Evolutionary conservation across 2,797 vertebrate species (phyloP).

Genomic region (Anguilla anguilla): DNA sequence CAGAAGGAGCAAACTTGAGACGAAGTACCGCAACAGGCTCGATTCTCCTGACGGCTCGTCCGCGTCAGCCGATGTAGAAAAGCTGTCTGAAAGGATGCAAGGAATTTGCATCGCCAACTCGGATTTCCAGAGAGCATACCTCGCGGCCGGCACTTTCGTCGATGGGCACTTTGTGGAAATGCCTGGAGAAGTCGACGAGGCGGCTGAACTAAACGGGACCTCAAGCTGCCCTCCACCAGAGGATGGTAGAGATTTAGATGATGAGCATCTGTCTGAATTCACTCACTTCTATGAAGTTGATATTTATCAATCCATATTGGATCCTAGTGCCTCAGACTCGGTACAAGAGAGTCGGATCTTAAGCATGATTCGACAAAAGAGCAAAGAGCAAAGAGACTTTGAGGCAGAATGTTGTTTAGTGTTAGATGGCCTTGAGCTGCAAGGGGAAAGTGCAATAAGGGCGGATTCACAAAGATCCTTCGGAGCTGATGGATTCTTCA

Average conservation of each 20-base stretch:
- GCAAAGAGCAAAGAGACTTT: slow-evolving; percentile 88
- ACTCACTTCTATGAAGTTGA: slow-evolving; percentile 99
- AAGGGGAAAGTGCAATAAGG: slow-evolving; percentile 99
- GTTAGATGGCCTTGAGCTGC: slow-evolving; percentile 94
- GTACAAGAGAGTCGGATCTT: slow-evolving; percentile 99
- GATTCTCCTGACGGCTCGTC: slow-evolving; percentile 70
- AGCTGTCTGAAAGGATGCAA: slow-evolving; percentile 85
- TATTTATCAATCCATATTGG: slow-evolving; percentile 99
- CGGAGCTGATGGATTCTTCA: slow-evolving; percentile 86
- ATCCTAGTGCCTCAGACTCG: slow-evolving; percentile 99
- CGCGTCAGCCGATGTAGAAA: slow-evolving; percentile 75
- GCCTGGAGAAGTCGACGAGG: slow-evolving; percentile 86
- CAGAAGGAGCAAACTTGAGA: slow-evolving; percentile 95
- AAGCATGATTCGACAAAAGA: slow-evolving; percentile 98
- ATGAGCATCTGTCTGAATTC: slow-evolving; percentile 98
- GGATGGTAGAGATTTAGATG: slow-evolving; percentile 94
- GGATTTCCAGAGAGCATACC: slow-evolving; percentile 88
- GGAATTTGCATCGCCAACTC: slow-evolving; percentile 89
- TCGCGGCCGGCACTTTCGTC: slow-evolving; percentile 95
- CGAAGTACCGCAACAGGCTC: slow-evolving; percentile 87
- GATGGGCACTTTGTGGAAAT: slow-evolving; percentile 98
- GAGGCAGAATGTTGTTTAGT: slow-evolving; percentile 98
- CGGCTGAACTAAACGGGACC: slow-evolving; percentile 86
- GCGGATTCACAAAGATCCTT: slow-evolving; percentile 85
- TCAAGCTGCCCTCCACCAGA: slow-evolving; percentile 90